phyloP scores from a whole-genome alignment of 2,797 vertebrate genomes.

The Anabacerthia variegaticeps region DNA sequence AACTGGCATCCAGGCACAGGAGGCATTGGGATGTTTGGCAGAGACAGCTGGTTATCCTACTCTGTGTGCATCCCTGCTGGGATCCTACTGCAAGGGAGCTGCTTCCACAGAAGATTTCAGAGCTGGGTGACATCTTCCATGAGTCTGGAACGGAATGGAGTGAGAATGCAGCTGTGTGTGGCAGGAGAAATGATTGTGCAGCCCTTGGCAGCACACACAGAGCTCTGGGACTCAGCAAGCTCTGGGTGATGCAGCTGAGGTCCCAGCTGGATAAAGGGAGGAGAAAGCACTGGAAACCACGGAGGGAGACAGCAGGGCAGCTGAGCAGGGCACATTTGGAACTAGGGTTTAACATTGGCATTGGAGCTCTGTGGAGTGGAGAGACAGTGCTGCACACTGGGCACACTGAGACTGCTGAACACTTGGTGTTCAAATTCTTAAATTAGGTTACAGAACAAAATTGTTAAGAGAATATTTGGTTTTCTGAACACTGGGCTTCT shows the following conservation, averaged over 20 bases:
- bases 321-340: not conserved
- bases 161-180: not conserved
- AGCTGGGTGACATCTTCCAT: not conserved
- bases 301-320: not conserved
- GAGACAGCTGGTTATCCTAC: not conserved
- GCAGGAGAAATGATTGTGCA: not conserved
- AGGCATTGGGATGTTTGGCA: not conserved
- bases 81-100: not conserved
- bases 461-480: not conserved
- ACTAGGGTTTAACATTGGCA: not conserved
- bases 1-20: too few relatives aligned
- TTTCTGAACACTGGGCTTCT: not conserved
- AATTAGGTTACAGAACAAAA: not conserved
- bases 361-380: not conserved
- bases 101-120: not conserved
- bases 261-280: not conserved
- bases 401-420: not conserved
- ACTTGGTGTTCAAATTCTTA: not conserved
- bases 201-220: fast-evolving
- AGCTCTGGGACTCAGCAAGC: not conserved
- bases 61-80: not conserved
- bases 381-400: not conserved
- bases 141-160: too few relatives aligned
- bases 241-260: not conserved
- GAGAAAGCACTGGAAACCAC: not conserved